phyloP scores from a whole-genome alignment of 2,888 invertebrate species.

The Tetropium fuscum region DNA sequence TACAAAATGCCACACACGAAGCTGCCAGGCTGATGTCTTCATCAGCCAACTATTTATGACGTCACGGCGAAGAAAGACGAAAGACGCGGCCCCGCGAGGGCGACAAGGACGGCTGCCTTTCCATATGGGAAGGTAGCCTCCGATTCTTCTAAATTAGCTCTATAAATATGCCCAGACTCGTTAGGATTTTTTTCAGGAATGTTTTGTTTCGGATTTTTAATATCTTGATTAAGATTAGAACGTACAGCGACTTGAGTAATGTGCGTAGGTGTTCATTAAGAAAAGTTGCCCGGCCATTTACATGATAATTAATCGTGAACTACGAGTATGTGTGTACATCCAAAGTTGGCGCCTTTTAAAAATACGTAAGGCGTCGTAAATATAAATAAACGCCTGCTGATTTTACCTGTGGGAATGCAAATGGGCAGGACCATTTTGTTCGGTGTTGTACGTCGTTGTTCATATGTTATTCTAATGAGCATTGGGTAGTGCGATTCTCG shows the following conservation, averaged over 20 bases:
- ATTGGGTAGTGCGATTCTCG: too few relatives aligned
- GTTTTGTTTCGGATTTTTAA: slow-evolving; percentile 30
- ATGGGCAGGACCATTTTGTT: too few relatives aligned
- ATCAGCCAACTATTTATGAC: slow-evolving; percentile 66
- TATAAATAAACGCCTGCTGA: too few relatives aligned
- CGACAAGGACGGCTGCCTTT: slow-evolving; percentile 25
- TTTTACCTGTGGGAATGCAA: too few relatives aligned
- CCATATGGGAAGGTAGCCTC: slow-evolving; percentile 32
- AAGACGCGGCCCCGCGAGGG: not conserved
- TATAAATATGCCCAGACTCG: slow-evolving; percentile 44
- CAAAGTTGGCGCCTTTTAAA: not conserved
- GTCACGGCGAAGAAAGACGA: slow-evolving; percentile 49
- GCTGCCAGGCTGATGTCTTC: slow-evolving; percentile 65
- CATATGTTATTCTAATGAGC: too few relatives aligned
- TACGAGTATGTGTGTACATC: not conserved
- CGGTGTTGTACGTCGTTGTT: too few relatives aligned
- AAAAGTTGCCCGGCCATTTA: slow-evolving; percentile 9
- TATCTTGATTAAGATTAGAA: slow-evolving; percentile 27
- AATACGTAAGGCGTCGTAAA: slow-evolving; percentile 2
- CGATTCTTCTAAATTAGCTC: slow-evolving; percentile 40
- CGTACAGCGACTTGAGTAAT: slow-evolving; percentile 5
- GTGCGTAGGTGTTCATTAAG: slow-evolving; percentile 2
- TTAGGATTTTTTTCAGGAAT: slow-evolving; percentile 35
- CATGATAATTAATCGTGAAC: slow-evolving; percentile 13
- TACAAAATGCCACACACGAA: slow-evolving; percentile 65